phyloP scores from a whole-genome alignment of 2,797 vertebrate genomes.

The Anguilla marmorata region DNA sequence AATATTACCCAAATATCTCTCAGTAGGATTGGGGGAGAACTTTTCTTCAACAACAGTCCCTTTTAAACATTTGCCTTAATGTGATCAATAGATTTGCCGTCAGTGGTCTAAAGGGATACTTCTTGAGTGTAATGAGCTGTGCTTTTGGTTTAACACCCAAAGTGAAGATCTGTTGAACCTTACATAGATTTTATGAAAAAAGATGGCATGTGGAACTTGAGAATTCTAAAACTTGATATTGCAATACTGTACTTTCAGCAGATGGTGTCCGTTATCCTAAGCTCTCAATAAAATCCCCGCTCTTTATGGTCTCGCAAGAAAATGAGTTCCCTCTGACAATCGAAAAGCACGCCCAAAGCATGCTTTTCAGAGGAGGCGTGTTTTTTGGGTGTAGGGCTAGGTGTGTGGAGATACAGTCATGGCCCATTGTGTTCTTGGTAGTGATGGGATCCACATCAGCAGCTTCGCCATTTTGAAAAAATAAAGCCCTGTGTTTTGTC shows the following conservation, averaged over 20 bases:
- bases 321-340: neutral
- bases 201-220: neutral
- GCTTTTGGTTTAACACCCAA: neutral
- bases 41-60: neutral
- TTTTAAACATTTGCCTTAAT: neutral
- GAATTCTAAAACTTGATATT: neutral
- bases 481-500: slow-evolving; percentile 50
- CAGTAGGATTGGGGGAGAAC: neutral
- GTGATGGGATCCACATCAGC: neutral
- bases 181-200: neutral
- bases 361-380: no score
- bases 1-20: slow-evolving; percentile 52
- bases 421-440: slow-evolving; percentile 1
- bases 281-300: neutral
- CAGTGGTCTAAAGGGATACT: neutral
- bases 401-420: neutral
- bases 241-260: neutral
- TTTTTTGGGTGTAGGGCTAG: neutral
- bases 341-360: neutral
- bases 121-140: neutral
- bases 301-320: neutral
- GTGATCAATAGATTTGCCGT: neutral
- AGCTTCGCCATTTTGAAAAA: slow-evolving; percentile 10
- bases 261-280: neutral
- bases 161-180: neutral